A percentile compares a stretch with the other conserved stretches of the same genome.
phyloP scores from a whole-genome alignment of 2,113 vertebrate genomes.

The Oxyruncus cristatus region DNA sequence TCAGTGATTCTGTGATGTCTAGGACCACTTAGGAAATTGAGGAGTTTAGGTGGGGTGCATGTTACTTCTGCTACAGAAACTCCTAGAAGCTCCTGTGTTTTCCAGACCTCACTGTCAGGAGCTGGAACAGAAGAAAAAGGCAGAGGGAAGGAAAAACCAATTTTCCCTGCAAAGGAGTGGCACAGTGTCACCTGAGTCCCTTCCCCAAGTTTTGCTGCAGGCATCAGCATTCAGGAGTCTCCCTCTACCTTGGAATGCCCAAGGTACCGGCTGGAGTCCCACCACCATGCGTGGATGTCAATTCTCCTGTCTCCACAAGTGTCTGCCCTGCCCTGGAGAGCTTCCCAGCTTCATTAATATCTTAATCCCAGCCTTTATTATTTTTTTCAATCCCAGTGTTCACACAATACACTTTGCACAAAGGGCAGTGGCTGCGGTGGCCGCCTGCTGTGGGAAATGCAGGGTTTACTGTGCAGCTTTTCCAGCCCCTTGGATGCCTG shows the following conservation, averaged over 20 bases:
- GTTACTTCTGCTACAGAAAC: background rate
- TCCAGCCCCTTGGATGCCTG: background rate
- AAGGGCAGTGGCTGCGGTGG: background rate
- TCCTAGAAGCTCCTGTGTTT: background rate
- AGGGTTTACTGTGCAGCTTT: background rate
- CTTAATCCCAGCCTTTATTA: background rate
- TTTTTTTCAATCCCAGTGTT: background rate
- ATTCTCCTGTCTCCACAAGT: background rate
- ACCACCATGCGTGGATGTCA: fast-evolving
- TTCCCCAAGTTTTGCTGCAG: background rate
- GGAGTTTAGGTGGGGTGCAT: background rate
- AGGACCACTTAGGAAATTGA: background rate
- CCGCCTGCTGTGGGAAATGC: fast-evolving
- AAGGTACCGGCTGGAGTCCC: background rate
- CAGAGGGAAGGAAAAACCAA: background rate
- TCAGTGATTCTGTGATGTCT: background rate
- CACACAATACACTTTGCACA: background rate
- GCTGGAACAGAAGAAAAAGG: background rate
- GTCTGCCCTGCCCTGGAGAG: background rate
- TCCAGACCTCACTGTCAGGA: background rate
- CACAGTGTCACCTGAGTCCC: fast-evolving
- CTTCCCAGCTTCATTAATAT: background rate
- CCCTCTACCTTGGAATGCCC: background rate
- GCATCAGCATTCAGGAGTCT: background rate
- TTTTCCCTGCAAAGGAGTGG: background rate